Evolutionary conservation across 2,888 invertebrate genomes (phyloP).

Genomic region (Lampropteryx suffumata): DNA sequence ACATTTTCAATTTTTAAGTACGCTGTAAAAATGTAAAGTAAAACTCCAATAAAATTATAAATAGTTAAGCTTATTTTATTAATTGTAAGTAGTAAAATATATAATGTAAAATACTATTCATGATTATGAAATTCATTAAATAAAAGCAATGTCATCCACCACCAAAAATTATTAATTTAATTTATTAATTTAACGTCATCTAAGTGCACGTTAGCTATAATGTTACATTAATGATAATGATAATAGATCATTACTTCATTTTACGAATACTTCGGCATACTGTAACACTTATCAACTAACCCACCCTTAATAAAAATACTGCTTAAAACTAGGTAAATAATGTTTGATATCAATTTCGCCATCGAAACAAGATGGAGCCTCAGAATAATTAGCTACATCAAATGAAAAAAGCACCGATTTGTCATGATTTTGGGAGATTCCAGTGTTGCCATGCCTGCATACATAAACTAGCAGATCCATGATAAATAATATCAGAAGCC

Average conservation of each 20-base stretch:
- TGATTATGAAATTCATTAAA: conserved; percentile 65
- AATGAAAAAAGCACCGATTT: conserved; percentile 41
- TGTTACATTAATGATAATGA: conserved; percentile 37
- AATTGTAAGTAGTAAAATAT: conserved; percentile 60
- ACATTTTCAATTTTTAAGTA: too few species aligned
- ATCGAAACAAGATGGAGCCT: conserved; percentile 46
- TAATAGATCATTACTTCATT: conserved; percentile 37
- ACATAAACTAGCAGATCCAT: neutral
- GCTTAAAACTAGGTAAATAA: conserved; percentile 41
- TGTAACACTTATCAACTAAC: conserved; percentile 65
- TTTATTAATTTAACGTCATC: too few species aligned
- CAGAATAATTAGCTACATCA: conserved; percentile 48
- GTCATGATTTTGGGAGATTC: conserved; percentile 45
- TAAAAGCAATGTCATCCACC: conserved; percentile 71
- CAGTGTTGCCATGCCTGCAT: neutral
- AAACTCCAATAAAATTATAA: conserved; percentile 58
- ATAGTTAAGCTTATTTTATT: conserved; percentile 53
- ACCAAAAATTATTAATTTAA: conserved; percentile 60
- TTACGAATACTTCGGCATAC: conserved; percentile 42
- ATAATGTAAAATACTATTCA: conserved; percentile 64
- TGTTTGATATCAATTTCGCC: conserved; percentile 34
- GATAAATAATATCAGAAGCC: neutral
- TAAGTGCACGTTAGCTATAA: conserved; percentile 39
- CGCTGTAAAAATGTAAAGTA: conserved; percentile 36
- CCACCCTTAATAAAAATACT: conserved; percentile 50